Conservation (phyloP, 1,140 invertebrate species). For the Macrosteles quadrilineatus region DNA sequence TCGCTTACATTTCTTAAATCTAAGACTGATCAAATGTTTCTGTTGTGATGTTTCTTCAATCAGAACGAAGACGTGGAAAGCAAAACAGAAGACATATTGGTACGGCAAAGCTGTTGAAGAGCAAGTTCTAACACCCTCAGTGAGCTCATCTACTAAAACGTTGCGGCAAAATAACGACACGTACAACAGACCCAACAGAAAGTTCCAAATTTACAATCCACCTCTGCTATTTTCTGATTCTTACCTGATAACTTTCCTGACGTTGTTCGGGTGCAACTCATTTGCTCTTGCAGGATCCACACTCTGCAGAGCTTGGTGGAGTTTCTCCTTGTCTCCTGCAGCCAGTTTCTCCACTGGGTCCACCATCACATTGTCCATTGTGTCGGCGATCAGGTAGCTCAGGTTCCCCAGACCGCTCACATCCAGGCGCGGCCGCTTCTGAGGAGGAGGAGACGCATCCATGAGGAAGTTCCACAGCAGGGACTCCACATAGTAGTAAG, state of each 20-base stretch:
- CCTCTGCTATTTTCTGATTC: too few species aligned
- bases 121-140: too few species aligned
- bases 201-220: too few species aligned
- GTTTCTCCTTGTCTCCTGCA: constrained; percentile 46
- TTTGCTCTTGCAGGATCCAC: constrained; percentile 80
- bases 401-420: constrained; percentile 30
- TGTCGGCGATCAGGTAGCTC: constrained; percentile 33
- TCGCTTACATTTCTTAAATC: too few species aligned
- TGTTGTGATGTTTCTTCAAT: too few species aligned
- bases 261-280: constrained; percentile 86
- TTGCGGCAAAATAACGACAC: too few species aligned
- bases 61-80: too few species aligned
- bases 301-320: constrained; percentile 67
- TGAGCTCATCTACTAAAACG: too few species aligned
- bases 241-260: constrained; percentile 76
- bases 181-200: too few species aligned
- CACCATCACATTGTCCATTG: constrained; percentile 35
- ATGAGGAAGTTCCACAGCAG: constrained; percentile 89
- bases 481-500: constrained; percentile 98
- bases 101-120: too few species aligned
- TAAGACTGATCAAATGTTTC: too few species aligned
- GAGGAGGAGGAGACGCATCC: constrained; percentile 43
- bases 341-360: constrained; percentile 34
- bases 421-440: constrained; percentile 33
- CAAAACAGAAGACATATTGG: too few species aligned